Evolutionary conservation across 2,113 vertebrate species (phyloP).

Genomic region (Lasiurus borealis): DNA sequence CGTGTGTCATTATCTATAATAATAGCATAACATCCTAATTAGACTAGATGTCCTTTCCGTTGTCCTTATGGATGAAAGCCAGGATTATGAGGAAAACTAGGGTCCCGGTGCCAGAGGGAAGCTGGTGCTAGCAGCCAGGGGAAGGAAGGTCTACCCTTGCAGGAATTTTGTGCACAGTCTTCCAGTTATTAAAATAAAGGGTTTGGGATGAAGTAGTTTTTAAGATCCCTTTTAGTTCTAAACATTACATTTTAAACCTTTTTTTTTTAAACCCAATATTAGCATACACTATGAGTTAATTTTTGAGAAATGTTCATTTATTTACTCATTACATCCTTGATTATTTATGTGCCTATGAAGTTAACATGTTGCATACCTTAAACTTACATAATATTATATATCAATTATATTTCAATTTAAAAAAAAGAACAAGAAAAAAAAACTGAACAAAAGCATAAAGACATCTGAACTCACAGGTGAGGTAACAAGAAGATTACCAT

Average conservation of each 20-base stretch:
- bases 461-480: not conserved
- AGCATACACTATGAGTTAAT: not conserved
- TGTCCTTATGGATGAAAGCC: no score
- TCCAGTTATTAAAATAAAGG: not conserved
- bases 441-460: not conserved
- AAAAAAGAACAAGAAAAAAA: not conserved
- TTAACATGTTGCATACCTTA: not conserved
- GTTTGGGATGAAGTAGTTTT: not conserved
- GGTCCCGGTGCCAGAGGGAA: no score
- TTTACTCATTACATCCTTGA: not conserved
- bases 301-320: slow-evolving; percentile 20
- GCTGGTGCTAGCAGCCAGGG: no score
- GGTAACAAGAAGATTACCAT: not conserved
- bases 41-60: no score
- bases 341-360: not conserved
- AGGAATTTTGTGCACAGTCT: no score
- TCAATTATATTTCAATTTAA: not conserved
- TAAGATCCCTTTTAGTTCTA: not conserved
- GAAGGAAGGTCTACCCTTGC: no score
- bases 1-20: not conserved
- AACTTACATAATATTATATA: not conserved
- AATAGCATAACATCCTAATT: no score
- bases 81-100: no score
- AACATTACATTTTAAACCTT: not conserved
- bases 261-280: not conserved